Percentiles rank a stretch among this genome's conserved stretches.
Evolutionary conservation across 2,797 vertebrate species (phyloP).

Genomic region (Myotis vivesi): DNA sequence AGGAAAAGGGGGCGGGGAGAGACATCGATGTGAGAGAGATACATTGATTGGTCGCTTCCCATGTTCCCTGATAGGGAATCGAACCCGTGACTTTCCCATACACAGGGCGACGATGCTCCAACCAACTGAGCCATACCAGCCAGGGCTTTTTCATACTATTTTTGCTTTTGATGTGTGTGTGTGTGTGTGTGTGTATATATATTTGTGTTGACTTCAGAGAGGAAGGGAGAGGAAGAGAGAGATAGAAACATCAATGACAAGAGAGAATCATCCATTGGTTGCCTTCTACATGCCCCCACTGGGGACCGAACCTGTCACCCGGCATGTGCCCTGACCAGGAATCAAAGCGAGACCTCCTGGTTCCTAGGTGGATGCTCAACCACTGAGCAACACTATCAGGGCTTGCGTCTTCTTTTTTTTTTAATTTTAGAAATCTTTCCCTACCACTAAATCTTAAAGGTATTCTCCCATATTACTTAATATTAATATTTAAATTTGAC

Average conservation of each 20-base stretch:
- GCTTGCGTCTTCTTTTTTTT: not conserved
- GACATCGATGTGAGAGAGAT: not conserved
- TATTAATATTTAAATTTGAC: conserved; percentile 52
- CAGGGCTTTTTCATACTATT: not conserved
- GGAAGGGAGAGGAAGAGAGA: no score
- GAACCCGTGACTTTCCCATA: not conserved
- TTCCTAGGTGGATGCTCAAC: not conserved
- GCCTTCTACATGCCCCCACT: no score
- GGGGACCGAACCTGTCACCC: no score
- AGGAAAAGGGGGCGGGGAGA: not conserved
- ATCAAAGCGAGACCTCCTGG: no score
- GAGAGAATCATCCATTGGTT: no score
- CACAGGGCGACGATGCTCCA: not conserved
- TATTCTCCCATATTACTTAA: conserved; percentile 15
- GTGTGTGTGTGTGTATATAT: no score
- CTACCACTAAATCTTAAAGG: not conserved
- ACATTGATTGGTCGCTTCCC: not conserved
- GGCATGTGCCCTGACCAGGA: no score
- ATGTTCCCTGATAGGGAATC: not conserved
- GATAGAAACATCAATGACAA: no score
- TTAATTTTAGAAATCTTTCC: not conserved
- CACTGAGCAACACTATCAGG: not conserved
- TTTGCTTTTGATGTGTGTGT: not conserved
- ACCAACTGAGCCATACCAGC: not conserved
- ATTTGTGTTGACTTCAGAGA: no score